Base-by-base conservation (phyloP, 2,113 vertebrate genomes). In the Saguinus imperator region DNA sequence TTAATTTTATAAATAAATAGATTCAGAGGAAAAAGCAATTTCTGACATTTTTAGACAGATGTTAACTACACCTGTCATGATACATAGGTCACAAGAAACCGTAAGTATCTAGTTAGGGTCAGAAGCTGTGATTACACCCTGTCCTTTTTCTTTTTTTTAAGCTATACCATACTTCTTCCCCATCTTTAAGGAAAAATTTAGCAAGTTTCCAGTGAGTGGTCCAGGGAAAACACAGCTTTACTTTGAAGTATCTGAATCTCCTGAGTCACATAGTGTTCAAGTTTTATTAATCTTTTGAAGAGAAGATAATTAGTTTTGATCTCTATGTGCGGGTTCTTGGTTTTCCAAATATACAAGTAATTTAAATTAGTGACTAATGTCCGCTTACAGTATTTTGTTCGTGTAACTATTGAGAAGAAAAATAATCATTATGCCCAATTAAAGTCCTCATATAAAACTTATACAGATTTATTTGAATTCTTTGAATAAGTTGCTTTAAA, bases 401-500 rank as follows among this genome's bases (percentile, higher is more conserved):
- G 37, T 95, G 64, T 93, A 94, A 97, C 55, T 66, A 37, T 85
- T 94, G 70, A 91, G 1, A 27, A 94, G 85, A 91, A 96, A 97
- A 97, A 91, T 86, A 93, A 52, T 94, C 70, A 89, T 92, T 27
- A 87, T 97, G 94, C 72, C 92, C 95, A 96, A 84, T 96, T 97
- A 93, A 95, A 97, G 64, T 96, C 77, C 57, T 92, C 87, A 92
- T 93, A 80, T 72, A 91, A 97, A 98, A 98, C 97, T 98, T 98
- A 91, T 94, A 97, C 97, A 94, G 73, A 73, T 97, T 50, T 95
- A 92, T 98, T 98, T 98, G 95, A 98, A 97, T 93, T 96, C 37
- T 97, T 97, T 57, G 90, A 98, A 92, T 97, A 92, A 70, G 88
- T 94, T 93, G 66, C 90, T 98, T 98, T 97, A 97, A 97, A 98